Conservation (phyloP, 2,888 invertebrate genomes). For the Euzophera pinguis region DNA sequence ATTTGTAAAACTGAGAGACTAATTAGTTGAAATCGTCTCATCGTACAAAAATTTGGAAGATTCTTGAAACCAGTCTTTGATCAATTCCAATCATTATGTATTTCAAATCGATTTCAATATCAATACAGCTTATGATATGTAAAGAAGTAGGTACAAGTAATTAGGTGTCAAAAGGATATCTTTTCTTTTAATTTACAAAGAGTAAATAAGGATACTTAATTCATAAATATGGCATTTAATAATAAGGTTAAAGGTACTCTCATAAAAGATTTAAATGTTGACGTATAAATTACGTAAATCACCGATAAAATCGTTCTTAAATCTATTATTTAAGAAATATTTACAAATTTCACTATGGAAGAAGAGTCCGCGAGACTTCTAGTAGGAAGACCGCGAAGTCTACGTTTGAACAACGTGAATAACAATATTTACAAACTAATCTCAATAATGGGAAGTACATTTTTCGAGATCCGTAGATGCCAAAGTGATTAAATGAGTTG, state of each 20-base stretch:
- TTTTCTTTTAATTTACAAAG: conserved; percentile 40
- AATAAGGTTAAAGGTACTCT: conserved; percentile 73
- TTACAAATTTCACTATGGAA: conserved; percentile 80
- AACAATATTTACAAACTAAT: conserved; percentile 75
- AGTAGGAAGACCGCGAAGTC: conserved; percentile 52
- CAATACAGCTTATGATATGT: conserved; percentile 49
- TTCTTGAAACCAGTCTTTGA: conserved; percentile 67
- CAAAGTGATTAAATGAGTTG: conserved; percentile 49
- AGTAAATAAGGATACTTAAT: conserved; percentile 65
- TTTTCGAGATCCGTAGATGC: conserved; percentile 57
- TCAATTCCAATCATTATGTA: conserved; percentile 70
- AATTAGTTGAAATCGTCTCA: conserved; percentile 19
- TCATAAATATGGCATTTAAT: conserved; percentile 78
- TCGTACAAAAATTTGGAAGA: conserved; percentile 37
- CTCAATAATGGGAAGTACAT: conserved; percentile 54
- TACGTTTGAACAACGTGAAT: conserved; percentile 45
- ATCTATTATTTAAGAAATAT: conserved; percentile 62
- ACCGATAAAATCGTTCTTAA: conserved; percentile 68
- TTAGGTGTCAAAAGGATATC: conserved; percentile 34
- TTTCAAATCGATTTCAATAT: conserved; percentile 34
- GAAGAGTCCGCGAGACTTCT: conserved; percentile 62
- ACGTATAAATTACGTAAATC: conserved; percentile 72
- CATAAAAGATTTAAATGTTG: conserved; percentile 72
- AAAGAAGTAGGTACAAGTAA: conserved; percentile 49
- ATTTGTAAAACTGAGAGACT: conserved; percentile 39